Evolutionary conservation across 2,888 invertebrate species (phyloP).

Genomic region (Dicranocentrus wangi): DNA sequence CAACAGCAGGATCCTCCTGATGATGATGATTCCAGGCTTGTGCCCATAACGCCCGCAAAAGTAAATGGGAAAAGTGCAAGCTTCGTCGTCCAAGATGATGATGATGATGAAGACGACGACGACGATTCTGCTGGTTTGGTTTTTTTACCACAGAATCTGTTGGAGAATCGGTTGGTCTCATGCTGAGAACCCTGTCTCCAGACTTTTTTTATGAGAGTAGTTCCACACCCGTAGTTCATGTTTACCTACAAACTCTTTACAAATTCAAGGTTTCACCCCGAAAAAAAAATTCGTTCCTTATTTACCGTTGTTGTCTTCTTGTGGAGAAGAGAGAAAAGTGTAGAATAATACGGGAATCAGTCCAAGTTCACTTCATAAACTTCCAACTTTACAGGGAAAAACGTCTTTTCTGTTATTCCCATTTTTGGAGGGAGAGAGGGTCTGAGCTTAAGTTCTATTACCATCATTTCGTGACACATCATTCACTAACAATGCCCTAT

Average conservation of each 20-base stretch:
- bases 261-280: conserved; percentile 38
- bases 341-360: too few species aligned
- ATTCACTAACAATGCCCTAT: conserved; percentile 33
- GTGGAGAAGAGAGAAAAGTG: too few species aligned
- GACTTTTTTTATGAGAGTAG: conserved; percentile 13
- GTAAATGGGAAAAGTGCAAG: conserved; percentile 2
- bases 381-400: background rate
- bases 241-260: too few species aligned
- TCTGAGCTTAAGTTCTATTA: conserved; percentile 29
- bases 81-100: background rate
- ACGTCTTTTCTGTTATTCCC: background rate
- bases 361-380: background rate
- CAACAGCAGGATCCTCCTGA: too few species aligned
- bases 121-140: conserved; percentile 20
- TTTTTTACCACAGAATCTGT: conserved; percentile 23
- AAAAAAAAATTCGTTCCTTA: background rate
- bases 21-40: conserved; percentile 3
- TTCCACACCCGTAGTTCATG: background rate
- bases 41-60: background rate
- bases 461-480: conserved; percentile 51
- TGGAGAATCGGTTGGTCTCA: conserved; percentile 30
- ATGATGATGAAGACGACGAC: background rate
- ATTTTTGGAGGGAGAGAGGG: background rate
- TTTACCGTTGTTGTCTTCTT: background rate
- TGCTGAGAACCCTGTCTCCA: conserved; percentile 44